Percentiles rank a stretch among this genome's conserved stretches.
Conservation (phyloP, 2,888 invertebrate species). For the Temnothorax rugatulus region DNA sequence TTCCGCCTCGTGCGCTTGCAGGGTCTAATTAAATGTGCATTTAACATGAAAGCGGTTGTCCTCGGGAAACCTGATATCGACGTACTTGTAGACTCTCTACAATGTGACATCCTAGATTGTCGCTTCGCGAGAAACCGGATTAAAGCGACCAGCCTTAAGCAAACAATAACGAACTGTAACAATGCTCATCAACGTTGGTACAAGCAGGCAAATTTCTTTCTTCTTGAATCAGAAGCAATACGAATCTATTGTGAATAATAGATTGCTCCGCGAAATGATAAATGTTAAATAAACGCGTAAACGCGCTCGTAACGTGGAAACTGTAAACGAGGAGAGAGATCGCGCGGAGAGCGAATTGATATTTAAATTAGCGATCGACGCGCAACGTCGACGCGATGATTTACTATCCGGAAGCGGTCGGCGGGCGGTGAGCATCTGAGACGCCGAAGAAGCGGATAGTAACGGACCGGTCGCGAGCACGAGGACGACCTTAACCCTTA, state of each 20-base stretch:
- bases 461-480: conserved; percentile 56
- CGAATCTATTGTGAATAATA: neutral
- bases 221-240: neutral
- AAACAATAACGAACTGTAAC: conserved; percentile 15
- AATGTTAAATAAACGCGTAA: neutral
- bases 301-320: neutral
- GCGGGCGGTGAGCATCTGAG: conserved; percentile 55
- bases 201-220: neutral
- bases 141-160: conserved; percentile 2
- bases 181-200: neutral
- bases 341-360: conserved; percentile 35
- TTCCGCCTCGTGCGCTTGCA: neutral
- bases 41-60: conserved; percentile 15
- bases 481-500: conserved; percentile 76
- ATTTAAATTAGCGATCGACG: conserved; percentile 54
- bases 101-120: conserved; percentile 38
- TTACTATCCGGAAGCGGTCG: conserved; percentile 58
- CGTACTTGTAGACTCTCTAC: conserved; percentile 13
- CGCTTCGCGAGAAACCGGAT: conserved; percentile 30
- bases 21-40: conserved; percentile 39
- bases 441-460: conserved; percentile 58
- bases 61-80: conserved; percentile 65
- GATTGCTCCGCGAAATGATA: neutral
- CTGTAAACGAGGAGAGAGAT: conserved; percentile 10
- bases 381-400: conserved; percentile 39